Evolutionary conservation across 2,888 invertebrate genomes (phyloP).

Genomic region (Nomada ruficornis): DNA sequence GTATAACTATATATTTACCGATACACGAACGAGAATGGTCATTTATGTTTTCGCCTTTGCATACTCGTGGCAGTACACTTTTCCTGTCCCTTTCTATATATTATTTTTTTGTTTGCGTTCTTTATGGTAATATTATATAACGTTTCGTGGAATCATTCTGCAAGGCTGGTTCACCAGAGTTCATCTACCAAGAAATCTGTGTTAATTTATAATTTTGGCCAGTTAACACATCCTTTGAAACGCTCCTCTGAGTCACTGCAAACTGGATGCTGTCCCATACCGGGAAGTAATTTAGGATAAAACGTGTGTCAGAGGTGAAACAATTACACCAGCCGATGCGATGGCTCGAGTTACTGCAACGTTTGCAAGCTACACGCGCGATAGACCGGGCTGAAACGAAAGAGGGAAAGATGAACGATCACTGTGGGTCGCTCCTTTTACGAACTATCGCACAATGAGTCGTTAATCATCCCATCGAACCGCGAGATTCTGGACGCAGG

Average conservation of each 20-base stretch:
- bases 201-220: too few relatives aligned
- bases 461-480: conserved; percentile 55
- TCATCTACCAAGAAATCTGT: too few relatives aligned
- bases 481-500: conserved; percentile 15
- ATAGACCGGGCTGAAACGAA: neutral
- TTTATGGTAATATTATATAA: too few relatives aligned
- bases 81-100: too few relatives aligned
- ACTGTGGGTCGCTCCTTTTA: conserved; percentile 24
- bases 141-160: too few relatives aligned
- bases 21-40: too few relatives aligned
- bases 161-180: too few relatives aligned
- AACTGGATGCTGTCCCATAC: neutral
- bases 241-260: conserved; percentile 11
- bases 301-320: conserved; percentile 46
- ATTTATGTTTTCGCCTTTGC: too few relatives aligned
- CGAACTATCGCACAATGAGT: conserved; percentile 38
- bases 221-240: neutral
- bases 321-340: conserved; percentile 27
- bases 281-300: conserved; percentile 28
- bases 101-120: too few relatives aligned
- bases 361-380: conserved; percentile 30
- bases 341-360: conserved; percentile 38
- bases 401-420: conserved; percentile 12
- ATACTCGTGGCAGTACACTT: too few relatives aligned
- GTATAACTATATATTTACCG: too few relatives aligned